Conservation (phyloP, 1,140 invertebrate genomes). For the Philotrypesis tridentata region DNA sequence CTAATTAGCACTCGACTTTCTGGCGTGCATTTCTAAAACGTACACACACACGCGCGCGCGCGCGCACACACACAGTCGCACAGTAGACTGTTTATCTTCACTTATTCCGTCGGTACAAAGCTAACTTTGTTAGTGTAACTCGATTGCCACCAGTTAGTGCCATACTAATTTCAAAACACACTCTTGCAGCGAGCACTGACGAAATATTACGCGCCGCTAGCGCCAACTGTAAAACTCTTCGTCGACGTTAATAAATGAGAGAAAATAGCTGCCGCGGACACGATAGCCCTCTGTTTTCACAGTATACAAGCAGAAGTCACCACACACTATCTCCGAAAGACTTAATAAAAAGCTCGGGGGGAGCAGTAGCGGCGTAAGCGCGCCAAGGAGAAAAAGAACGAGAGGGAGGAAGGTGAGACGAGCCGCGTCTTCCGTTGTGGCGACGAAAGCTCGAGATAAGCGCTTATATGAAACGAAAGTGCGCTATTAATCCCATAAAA, state of each 20-base stretch:
- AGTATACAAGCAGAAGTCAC: no score
- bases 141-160: background rate
- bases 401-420: background rate
- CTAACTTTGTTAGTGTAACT: background rate
- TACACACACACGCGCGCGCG: background rate
- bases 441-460: background rate
- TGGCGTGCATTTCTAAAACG: background rate
- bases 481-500: slow-evolving; percentile 43
- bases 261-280: background rate
- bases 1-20: background rate
- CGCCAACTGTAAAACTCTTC: background rate
- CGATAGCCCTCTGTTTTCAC: no score
- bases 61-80: background rate
- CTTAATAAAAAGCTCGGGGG: no score
- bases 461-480: slow-evolving; percentile 42
- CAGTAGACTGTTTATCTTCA: background rate
- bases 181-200: background rate
- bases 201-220: background rate
- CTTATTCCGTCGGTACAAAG: background rate
- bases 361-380: no score
- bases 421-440: slow-evolving; percentile 15
- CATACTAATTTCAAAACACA: background rate
- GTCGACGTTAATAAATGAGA: background rate
- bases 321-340: no score
- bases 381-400: background rate